Evolutionary conservation across 2,888 invertebrate species (phyloP), one percentile per base, ranked within the genome.

Genomic region (Monochamus alternatus): DNA sequence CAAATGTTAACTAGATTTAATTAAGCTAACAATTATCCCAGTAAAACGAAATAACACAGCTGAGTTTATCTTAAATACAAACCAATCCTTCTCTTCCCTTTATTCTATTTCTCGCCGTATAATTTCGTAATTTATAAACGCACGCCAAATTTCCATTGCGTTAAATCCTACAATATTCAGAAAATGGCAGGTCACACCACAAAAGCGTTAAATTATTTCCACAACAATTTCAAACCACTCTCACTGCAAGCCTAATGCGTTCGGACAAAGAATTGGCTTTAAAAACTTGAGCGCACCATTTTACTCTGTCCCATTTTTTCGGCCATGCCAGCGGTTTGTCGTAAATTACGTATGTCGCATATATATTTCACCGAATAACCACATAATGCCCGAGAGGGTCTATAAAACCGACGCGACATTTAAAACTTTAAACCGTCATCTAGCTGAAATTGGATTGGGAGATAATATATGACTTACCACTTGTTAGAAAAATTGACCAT

Each of bases 71-170:
- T 74, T 70, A 76, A 76, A 76, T 73, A 76, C 76, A 72, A 76
- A 75, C 76, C 76, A 76, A 76, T 78, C 75, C 71, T 76, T 75
- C 69, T 74, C 71, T 59, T 63, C 62, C 55, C 51, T 38, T 38
- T 38, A 63, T 70, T 64, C 76, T 67, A 74, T 75, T 75, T 73
- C 75, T 69, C 71, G 74, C 74, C 66, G 75, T 72, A 75, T 77
- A 77, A 77, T 79, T 79, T 77, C 64, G 75, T 77, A 79, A 79
- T 79, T 79, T 79, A 79, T 79, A 79, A 75, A 73, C 78, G 69
- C 75, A 68, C 74, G 74, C 69, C 69, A 62, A 79, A 75, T 75
- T 79, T 73, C 43, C 74, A 72, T 70, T 74, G 74, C 77, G 62
- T 76, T 78, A 73, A 74, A 74, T 74, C 75, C 58, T 43, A 55